Base-by-base conservation (phyloP, 2,113 vertebrate species). In the Silurus asotus region DNA sequence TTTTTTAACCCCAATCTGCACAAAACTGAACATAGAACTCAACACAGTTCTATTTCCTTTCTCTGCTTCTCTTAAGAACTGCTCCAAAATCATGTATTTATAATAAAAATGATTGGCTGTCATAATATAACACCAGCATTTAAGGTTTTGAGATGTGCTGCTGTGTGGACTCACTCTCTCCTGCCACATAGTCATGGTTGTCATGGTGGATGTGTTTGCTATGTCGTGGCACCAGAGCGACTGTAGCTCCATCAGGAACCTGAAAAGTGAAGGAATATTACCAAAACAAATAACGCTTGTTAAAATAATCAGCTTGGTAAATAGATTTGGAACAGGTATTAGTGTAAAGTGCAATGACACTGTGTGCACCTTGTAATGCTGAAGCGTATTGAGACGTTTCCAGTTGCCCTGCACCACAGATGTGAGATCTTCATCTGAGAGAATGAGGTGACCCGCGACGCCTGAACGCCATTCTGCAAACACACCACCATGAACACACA, bases 171-270 rank as follows among this genome's bases (percentile, higher is more conserved):
- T 98, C 91, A 99, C 98, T 97, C 91, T 99, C 98, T 94, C 97
- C 97, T 45, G 97, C 96, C 67, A 98, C 93, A 51, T 98, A 99
- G 91, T 99, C 97, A 23, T 99, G 97, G 94, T 96, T 98, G 93
- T 99, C 97, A 83, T 97, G 96, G 86, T 97, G 97, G 89, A 97
- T 95, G 62, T 98, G 97, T 90, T 98, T 99, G 89, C 94, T 97
- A 91, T 99, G 94, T 14, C 98, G 97, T 84, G 98, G 96, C 19
- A 99, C 97, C 8, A 99, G 93, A 0, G 97, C 98, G 62, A 99
- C 97, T 0, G 97, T 99, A 0, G 98, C 97, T 88, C 97, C 96
- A 28, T 99, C 98, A n/a, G 97, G 97, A 77, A 99, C 98, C 98
- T 99, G 91, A 64, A 5, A 25, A 80, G 28, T 48, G 69, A 79